These are phyloP conservation scores for Caenorhabditis sp. DNA, from an alignment of 2,888 invertebrate genomes.

Conservation along the genomic window DNA sequence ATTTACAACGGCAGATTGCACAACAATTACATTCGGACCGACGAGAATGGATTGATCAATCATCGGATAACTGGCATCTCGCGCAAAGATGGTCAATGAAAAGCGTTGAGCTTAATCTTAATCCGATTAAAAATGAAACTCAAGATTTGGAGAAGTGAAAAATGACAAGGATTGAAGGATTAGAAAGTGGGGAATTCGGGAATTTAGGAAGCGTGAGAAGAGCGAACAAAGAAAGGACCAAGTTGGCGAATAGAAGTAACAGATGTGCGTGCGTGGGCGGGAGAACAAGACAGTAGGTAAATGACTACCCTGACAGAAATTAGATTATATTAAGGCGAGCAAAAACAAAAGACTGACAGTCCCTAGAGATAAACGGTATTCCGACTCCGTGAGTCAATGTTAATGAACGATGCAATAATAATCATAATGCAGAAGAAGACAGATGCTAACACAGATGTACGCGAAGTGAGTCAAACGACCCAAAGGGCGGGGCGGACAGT, in stretches of 20 bases:
- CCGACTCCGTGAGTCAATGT: slow-evolving; percentile 35
- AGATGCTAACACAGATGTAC: slow-evolving; percentile 61
- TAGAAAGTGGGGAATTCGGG: background rate
- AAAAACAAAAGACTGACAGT: slow-evolving; percentile 18
- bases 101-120: slow-evolving; percentile 17
- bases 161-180: slow-evolving; percentile 30
- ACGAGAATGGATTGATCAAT: slow-evolving; percentile 33
- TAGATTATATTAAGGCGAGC: slow-evolving; percentile 24
- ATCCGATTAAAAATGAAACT: slow-evolving; percentile 55
- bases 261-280: slow-evolving; percentile 13
- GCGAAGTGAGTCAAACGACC: slow-evolving; percentile 23
- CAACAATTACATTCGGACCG: slow-evolving; percentile 39
- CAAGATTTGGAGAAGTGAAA: slow-evolving; percentile 22
- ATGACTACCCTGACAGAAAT: slow-evolving; percentile 9
- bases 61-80: slow-evolving; percentile 38
- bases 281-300: slow-evolving; percentile 22
- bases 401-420: slow-evolving; percentile 56
- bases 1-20: slow-evolving; percentile 57
- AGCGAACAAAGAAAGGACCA: background rate
- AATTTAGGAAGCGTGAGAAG: background rate
- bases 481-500: slow-evolving; percentile 24
- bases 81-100: slow-evolving; percentile 12
- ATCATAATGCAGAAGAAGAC: slow-evolving; percentile 50
- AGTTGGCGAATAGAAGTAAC: slow-evolving; percentile 10
- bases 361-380: slow-evolving; percentile 36